Evolutionary conservation across 2,888 invertebrate genomes (phyloP), one percentile per base, ranked within the genome.

Genomic region (Eledona agricola): DNA sequence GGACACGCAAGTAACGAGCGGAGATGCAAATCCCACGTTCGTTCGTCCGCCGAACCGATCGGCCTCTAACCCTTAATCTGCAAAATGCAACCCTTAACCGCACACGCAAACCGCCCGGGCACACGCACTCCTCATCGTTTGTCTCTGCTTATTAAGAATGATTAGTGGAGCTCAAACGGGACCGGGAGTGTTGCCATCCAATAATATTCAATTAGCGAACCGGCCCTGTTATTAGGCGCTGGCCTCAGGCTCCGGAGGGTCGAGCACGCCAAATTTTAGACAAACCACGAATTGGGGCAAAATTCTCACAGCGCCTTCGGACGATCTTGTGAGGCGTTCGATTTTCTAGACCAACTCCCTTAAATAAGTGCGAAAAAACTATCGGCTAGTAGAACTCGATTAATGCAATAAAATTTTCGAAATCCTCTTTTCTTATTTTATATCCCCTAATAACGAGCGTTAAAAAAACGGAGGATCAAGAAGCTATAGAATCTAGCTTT

Each of bases 91-190:
- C 43, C 43, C 51, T 51, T 43, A 43, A 51, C 42, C 17, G 15
- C 2, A 29, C 57, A 58, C 58, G 58, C 58, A 49, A 47, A 54
- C 45, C 20, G 13, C 28, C 37, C 15, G 7, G 57, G 55, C 58
- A 58, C 62, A 60, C 59, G 58, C 59, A 58, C 55, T 52, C 7
- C 12, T 34, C 32, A 42, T 49, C 29, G 50, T 56, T 62, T 62
- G 62, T 62, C 62, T 62, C 60, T 62, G 62, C 62, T 60, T 59
- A 62, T 62, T 62, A 62, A 50, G 52, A 46, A 55, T 57, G 60
- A 60, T 60, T 60, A 57, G 57, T 55, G 38, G 38, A 22, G 35
- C 54, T 54, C 42, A 53, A n/a, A 53, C 52, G 26, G 34, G 34
- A 37, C 42, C 28, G 32, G 53, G 31, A 53, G 53, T 47, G 53